These are phyloP conservation scores for Chaetodon auriga DNA, from an alignment of 2,113 vertebrate genomes.

Conservation along the genomic window DNA sequence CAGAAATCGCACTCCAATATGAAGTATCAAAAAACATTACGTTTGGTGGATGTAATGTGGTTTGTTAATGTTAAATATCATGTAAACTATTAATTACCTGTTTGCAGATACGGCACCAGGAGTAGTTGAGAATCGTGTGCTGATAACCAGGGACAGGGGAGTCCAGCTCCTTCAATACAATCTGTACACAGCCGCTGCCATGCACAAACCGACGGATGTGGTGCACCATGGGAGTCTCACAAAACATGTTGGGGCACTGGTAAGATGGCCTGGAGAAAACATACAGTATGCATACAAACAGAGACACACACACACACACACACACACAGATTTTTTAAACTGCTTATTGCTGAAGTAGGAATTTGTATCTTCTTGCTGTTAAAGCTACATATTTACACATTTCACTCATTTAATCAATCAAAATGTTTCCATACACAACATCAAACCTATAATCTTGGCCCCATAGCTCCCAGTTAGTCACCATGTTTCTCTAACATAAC, in stretches of 20 bases:
- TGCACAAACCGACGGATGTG: constrained; percentile 97
- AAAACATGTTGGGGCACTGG: constrained; percentile 97
- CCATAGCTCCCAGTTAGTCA: background rate
- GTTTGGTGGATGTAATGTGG: too few relatives aligned
- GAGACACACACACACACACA: background rate
- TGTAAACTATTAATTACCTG: constrained; percentile 85
- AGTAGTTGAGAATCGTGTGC: constrained; percentile 98
- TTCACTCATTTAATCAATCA: background rate
- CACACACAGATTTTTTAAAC: background rate
- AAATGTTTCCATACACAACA: background rate
- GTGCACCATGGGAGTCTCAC: constrained; percentile 98
- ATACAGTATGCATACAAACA: background rate
- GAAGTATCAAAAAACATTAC: too few relatives aligned
- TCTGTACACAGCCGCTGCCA: constrained; percentile 97
- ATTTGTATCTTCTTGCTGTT: background rate
- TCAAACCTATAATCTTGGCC: background rate
- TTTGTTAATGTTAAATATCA: too few relatives aligned
- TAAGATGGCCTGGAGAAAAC: constrained; percentile 90
- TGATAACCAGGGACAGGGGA: constrained; percentile 98
- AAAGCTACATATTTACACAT: background rate
- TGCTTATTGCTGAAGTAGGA: background rate
- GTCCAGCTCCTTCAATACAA: constrained; percentile 96
- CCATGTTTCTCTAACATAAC: background rate
- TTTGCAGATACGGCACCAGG: constrained; percentile 98
- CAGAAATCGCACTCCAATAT: too few relatives aligned